Evolutionary conservation across 2,888 invertebrate species (phyloP), one percentile per base, ranked within the genome.

Genomic region (Acanthopleura granulata): DNA sequence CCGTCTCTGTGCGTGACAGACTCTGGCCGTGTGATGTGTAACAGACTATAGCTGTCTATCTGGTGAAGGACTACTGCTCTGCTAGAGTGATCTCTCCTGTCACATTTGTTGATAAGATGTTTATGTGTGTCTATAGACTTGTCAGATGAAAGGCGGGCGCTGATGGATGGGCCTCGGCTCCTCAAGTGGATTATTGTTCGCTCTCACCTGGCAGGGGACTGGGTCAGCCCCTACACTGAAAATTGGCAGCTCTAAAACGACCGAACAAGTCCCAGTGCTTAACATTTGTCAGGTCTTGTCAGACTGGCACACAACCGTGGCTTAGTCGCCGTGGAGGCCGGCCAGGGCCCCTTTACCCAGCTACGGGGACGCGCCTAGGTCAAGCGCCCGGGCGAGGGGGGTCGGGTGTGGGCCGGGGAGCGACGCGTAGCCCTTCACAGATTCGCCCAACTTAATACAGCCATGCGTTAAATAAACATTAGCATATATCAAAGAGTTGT

Each of bases 31-130:
- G 40, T 40, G 40, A 40, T 57, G 18, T 57, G 57, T n/a, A 57
- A 22, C 22, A 22, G 22, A 57, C 57, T 57, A 57, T n/a, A 57
- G n/a, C 57, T 57, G 18, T 57, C 57, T 57, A 22, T 57, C 22
- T 18, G 22, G 12, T 57, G 57, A 57, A 57, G 57, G 57, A 57
- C 57, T 57, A 57, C n/a, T n/a, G 57, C 57, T 22, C n/a, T 18
- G 57, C n/a, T 57, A 57, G 57, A 57, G n/a, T 57, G 57, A 57
- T 57, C 57, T 12, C 57, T 57, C 57, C 57, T 57, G 57, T 57
- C 57, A 57, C 57, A 57, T 57, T 57, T 57, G 57, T 22, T 57
- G 57, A 57, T 57, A 57, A 57, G 57, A 57, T 57, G 57, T 57
- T 57, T 57, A 57, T 57, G 57, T 57, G 57, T 57, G 57, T 57